Evolutionary conservation across 2,888 invertebrate genomes (phyloP).

Genomic region (Xestia rhomboidea): DNA sequence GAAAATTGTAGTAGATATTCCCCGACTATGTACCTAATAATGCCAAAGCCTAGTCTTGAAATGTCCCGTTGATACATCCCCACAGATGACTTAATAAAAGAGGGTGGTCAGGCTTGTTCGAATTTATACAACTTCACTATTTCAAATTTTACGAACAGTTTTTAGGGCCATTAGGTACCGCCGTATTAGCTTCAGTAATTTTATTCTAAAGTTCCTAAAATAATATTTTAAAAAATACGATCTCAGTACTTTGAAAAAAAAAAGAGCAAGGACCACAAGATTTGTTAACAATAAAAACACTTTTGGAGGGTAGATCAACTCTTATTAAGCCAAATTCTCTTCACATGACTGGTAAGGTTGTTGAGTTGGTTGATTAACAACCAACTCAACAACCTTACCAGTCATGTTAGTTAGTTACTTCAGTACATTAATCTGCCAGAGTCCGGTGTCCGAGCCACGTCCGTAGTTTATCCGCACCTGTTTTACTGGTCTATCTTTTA

Average conservation of each 20-base stretch:
- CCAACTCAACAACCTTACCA: no score
- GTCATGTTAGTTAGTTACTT: neutral
- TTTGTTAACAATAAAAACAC: neutral
- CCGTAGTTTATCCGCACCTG: neutral
- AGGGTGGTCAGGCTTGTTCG: neutral
- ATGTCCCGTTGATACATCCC: neutral
- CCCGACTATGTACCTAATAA: neutral
- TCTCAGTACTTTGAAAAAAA: neutral
- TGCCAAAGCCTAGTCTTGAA: neutral
- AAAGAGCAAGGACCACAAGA: neutral
- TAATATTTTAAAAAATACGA: neutral
- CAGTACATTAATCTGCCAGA: neutral
- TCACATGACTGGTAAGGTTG: neutral
- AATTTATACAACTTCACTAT: neutral
- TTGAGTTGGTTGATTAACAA: no score
- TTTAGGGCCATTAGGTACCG: neutral
- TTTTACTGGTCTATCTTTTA: neutral
- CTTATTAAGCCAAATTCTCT: neutral
- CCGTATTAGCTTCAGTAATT: neutral
- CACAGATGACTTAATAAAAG: neutral
- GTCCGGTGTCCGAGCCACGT: neutral
- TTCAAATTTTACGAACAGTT: neutral
- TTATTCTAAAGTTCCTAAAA: neutral
- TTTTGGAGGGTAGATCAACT: neutral
- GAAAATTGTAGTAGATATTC: conserved; percentile 5